Conservation (phyloP, 2,797 vertebrate species). For the Sphaeramia orbicularis region DNA sequence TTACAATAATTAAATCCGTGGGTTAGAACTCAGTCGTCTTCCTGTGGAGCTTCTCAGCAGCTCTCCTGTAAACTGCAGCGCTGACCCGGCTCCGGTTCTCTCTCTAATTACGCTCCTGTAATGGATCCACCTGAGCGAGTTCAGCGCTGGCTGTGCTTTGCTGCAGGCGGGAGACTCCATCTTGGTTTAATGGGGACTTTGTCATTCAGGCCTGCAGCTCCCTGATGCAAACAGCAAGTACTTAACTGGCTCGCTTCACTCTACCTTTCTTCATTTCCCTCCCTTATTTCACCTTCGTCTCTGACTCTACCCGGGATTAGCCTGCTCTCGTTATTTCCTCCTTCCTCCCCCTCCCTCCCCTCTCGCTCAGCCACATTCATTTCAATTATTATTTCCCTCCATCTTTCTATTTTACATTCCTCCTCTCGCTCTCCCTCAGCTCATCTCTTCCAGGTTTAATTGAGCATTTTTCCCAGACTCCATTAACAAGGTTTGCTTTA, state of each 20-base stretch:
- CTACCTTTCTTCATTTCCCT: constrained; percentile 26
- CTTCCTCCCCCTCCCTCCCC: not conserved
- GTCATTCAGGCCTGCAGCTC: constrained; percentile 77
- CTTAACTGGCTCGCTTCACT: constrained; percentile 48
- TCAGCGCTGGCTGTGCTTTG: constrained; percentile 33
- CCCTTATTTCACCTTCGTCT: constrained; percentile 30
- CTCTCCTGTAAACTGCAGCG: constrained; percentile 40
- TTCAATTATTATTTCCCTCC: constrained; percentile 47
- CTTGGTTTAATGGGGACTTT: constrained; percentile 78
- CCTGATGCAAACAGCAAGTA: constrained; percentile 61
- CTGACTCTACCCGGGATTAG: constrained; percentile 48
- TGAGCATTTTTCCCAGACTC: constrained; percentile 17
- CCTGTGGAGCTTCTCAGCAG: constrained; percentile 26
- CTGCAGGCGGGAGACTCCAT: constrained; percentile 69
- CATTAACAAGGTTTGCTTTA: constrained; percentile 23
- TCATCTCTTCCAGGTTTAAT: constrained; percentile 34
- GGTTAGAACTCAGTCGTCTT: not conserved
- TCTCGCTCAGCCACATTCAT: constrained; percentile 19
- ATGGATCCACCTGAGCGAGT: constrained; percentile 67
- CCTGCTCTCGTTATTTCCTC: constrained; percentile 46
- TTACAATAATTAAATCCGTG: not conserved
- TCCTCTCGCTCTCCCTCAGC: not conserved
- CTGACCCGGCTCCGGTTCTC: constrained; percentile 17
- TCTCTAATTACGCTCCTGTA: constrained; percentile 61
- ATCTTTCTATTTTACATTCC: constrained; percentile 17